Percentiles rank a stretch among this genome's conserved stretches.
phyloP scores from a whole-genome alignment of 2,888 invertebrate species.

The Paralinhomoeus sp. region DNA sequence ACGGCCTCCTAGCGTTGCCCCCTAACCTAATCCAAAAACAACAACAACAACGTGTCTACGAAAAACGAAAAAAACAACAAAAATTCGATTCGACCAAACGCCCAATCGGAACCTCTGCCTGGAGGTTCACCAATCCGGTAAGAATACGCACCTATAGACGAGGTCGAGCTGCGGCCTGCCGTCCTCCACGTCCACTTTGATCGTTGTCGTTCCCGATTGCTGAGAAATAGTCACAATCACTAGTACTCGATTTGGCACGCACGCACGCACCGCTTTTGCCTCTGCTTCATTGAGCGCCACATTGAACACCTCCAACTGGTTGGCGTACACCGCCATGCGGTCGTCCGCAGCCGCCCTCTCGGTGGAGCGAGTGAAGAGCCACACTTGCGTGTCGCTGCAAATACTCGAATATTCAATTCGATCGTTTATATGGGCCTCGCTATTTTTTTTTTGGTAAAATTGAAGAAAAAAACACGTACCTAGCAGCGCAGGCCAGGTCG shows the following conservation, averaged over 20 bases:
- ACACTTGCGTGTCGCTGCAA: too few relatives aligned
- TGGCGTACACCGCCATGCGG: too few relatives aligned
- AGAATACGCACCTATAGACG: conserved; percentile 11
- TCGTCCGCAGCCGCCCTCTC: too few relatives aligned
- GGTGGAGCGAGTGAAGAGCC: too few relatives aligned
- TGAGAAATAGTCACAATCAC: neutral
- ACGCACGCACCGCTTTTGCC: neutral
- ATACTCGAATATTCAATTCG: too few relatives aligned
- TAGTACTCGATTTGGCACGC: neutral
- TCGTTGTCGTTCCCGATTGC: conserved; percentile 4
- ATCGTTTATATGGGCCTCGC: too few relatives aligned
- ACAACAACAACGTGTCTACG: neutral
- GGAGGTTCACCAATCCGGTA: conserved; percentile 7
- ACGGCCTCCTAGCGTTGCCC: too few relatives aligned
- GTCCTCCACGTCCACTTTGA: conserved; percentile 19
- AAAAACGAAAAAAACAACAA: too few relatives aligned
- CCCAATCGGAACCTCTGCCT: neutral
- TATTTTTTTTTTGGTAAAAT: too few relatives aligned
- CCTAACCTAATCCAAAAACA: too few relatives aligned
- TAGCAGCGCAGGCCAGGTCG: conserved; percentile 43
- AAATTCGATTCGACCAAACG: too few relatives aligned
- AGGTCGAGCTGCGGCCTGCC: conserved; percentile 13
- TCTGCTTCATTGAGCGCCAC: neutral
- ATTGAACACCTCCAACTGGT: too few relatives aligned
- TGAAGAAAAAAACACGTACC: neutral